A percentile compares a stretch with the other conserved stretches of the same genome.
These are phyloP conservation scores for Tadarida brasiliensis DNA, from an alignment of 2,797 vertebrate genomes.

Conservation along the genomic window DNA sequence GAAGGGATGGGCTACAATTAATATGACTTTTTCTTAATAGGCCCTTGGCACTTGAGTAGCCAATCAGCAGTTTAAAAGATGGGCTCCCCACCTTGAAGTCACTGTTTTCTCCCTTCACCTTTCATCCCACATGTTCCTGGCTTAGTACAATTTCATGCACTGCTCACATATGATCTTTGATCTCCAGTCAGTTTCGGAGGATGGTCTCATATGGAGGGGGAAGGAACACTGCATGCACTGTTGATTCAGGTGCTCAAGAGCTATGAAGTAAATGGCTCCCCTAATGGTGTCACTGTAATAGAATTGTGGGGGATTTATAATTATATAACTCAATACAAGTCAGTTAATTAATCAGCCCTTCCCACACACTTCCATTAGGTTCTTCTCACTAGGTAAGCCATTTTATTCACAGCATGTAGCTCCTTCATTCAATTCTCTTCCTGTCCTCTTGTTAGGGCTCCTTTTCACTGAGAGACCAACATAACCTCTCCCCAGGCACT, in stretches of 20 bases:
- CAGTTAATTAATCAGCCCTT: slow-evolving; percentile 79
- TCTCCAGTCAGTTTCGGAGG: slow-evolving; percentile 37
- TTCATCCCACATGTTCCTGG: neutral
- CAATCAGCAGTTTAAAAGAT: slow-evolving; percentile 42
- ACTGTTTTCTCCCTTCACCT: slow-evolving; percentile 1
- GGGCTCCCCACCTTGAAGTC: neutral
- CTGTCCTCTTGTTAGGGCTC: slow-evolving; percentile 63
- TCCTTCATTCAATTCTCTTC: slow-evolving; percentile 66
- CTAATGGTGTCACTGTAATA: slow-evolving; percentile 60
- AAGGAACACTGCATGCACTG: neutral
- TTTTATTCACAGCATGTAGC: slow-evolving; percentile 71
- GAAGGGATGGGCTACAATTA: neutral
- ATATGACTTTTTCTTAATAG: slow-evolving; percentile 1
- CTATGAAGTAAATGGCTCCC: slow-evolving; percentile 61
- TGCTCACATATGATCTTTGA: neutral
- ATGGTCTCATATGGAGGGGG: neutral
- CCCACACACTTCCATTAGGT: slow-evolving; percentile 73
- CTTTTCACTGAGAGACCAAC: slow-evolving; percentile 45
- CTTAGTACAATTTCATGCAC: neutral
- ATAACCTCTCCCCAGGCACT: slow-evolving; percentile 28
- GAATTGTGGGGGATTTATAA: slow-evolving; percentile 75
- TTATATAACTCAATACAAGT: slow-evolving; percentile 74
- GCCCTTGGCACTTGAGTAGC: neutral
- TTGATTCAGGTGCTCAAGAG: slow-evolving; percentile 67
- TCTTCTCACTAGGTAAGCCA: slow-evolving; percentile 71